These are phyloP conservation scores for Drosophila kanekoi DNA, from an alignment of 2,888 invertebrate genomes.

Conservation along the genomic window DNA sequence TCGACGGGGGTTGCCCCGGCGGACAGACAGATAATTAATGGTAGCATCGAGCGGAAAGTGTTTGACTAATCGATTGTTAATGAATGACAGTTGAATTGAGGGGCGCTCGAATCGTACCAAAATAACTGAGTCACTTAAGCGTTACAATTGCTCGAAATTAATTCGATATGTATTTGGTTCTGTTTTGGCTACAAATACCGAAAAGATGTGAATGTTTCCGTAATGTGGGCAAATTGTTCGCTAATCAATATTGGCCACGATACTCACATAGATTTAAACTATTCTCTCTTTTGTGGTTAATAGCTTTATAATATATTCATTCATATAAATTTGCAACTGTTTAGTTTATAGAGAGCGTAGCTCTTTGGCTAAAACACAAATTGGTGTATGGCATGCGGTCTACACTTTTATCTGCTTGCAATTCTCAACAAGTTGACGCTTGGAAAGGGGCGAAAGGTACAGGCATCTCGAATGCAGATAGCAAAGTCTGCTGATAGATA, in stretches of 20 bases:
- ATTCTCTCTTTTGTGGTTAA: background rate
- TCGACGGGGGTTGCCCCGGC: conserved; percentile 48
- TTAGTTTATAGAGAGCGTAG: too few species aligned
- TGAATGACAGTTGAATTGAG: conserved; percentile 76
- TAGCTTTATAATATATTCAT: background rate
- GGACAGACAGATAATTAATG: conserved; percentile 67
- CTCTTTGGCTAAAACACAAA: too few species aligned
- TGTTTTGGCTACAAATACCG: conserved; percentile 7
- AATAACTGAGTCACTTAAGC: conserved; percentile 70
- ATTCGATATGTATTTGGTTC: conserved; percentile 68
- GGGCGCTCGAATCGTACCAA: conserved; percentile 32
- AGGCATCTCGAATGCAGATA: too few species aligned
- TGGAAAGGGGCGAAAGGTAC: too few species aligned
- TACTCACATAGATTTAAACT: background rate
- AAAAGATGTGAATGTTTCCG: conserved; percentile 31
- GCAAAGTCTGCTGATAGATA: too few species aligned
- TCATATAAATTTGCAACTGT: background rate
- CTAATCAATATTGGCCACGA: conserved; percentile 47
- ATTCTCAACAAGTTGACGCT: too few species aligned
- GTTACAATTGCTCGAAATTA: conserved; percentile 71
- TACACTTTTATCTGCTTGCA: too few species aligned
- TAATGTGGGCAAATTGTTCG: conserved; percentile 61
- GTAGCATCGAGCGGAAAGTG: conserved; percentile 72
- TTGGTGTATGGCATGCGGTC: too few species aligned
- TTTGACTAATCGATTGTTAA: conserved; percentile 81